phyloP scores from a whole-genome alignment of 2,797 vertebrate species.

The Acipenser ruthenus region DNA sequence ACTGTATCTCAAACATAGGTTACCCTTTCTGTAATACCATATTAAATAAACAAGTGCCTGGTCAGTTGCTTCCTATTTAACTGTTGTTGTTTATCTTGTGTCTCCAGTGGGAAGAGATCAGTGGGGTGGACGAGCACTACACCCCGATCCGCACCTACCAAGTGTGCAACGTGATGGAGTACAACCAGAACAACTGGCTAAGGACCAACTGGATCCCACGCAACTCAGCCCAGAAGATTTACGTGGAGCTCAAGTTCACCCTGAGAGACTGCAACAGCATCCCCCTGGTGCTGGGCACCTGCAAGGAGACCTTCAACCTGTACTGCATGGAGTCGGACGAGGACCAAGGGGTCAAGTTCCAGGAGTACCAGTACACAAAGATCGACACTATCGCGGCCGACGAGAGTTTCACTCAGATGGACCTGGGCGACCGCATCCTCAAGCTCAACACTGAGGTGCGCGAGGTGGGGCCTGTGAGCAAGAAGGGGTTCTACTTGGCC shows the following conservation, averaged over 20 bases:
- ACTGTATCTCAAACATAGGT: too few relatives aligned
- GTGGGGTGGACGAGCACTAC: slow-evolving; percentile 93
- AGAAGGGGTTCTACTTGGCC: slow-evolving; percentile 91
- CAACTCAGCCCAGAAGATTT: slow-evolving; percentile 90
- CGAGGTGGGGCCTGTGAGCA: slow-evolving; percentile 85
- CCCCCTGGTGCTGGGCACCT: slow-evolving; percentile 87
- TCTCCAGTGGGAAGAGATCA: slow-evolving; percentile 95
- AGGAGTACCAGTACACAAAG: slow-evolving; percentile 88
- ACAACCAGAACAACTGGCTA: slow-evolving; percentile 97
- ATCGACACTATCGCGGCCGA: slow-evolving; percentile 96
- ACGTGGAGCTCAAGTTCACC: slow-evolving; percentile 96
- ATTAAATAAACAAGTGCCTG: too few relatives aligned
- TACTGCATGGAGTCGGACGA: slow-evolving; percentile 91
- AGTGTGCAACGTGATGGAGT: slow-evolving; percentile 98
- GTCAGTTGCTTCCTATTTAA: too few relatives aligned
- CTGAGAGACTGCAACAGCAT: slow-evolving; percentile 96
- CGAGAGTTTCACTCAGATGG: slow-evolving; percentile 96
- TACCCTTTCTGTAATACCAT: too few relatives aligned
- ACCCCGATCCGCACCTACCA: slow-evolving; percentile 96
- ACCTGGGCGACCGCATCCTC: slow-evolving; percentile 92
- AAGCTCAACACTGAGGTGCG: slow-evolving; percentile 96
- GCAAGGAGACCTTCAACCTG: slow-evolving; percentile 96
- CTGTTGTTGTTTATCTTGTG: slow-evolving; percentile 18
- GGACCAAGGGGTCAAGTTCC: slow-evolving; percentile 82
- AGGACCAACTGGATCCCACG: slow-evolving; percentile 95